Conservation (phyloP, 2,113 vertebrate species). For the Carassius auratus region DNA sequence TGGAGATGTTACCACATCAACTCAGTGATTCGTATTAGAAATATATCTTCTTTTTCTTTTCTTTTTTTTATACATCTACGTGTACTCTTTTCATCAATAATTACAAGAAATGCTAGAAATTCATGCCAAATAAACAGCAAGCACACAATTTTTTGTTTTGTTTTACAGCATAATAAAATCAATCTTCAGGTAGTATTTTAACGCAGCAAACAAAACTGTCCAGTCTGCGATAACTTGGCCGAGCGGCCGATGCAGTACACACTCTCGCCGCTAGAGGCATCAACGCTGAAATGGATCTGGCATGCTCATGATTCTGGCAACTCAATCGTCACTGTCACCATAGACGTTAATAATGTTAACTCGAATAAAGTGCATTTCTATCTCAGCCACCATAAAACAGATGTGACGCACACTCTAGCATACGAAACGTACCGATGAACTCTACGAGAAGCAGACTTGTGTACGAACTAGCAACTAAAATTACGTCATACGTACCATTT, state of each 20-base stretch:
- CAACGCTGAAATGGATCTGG: conserved; percentile 49
- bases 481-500: conserved; percentile 26
- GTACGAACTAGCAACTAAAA: conserved; percentile 49
- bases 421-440: conserved; percentile 58
- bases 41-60: conserved; percentile 40
- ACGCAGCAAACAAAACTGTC: conserved; percentile 47
- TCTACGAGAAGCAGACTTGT: conserved; percentile 53
- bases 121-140: conserved; percentile 59
- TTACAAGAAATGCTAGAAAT: conserved; percentile 55
- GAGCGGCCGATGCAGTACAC: conserved; percentile 58
- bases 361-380: conserved; percentile 73
- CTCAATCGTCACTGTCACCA: conserved; percentile 39
- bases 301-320: conserved; percentile 36
- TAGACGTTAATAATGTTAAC: conserved; percentile 51
- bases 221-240: not conserved
- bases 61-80: conserved; percentile 58
- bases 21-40: conserved; percentile 70
- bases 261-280: conserved; percentile 66
- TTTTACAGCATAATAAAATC: conserved; percentile 54
- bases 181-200: conserved; percentile 60
- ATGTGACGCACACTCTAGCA: conserved; percentile 58
- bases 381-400: conserved; percentile 68
- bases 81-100: conserved; percentile 45
- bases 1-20: conserved; percentile 69
- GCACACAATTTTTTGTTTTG: not conserved